Percentiles rank a stretch among this genome's conserved stretches.
Evolutionary conservation across 1,140 invertebrate genomes (phyloP).

Genomic region (Drosophila murphyi): DNA sequence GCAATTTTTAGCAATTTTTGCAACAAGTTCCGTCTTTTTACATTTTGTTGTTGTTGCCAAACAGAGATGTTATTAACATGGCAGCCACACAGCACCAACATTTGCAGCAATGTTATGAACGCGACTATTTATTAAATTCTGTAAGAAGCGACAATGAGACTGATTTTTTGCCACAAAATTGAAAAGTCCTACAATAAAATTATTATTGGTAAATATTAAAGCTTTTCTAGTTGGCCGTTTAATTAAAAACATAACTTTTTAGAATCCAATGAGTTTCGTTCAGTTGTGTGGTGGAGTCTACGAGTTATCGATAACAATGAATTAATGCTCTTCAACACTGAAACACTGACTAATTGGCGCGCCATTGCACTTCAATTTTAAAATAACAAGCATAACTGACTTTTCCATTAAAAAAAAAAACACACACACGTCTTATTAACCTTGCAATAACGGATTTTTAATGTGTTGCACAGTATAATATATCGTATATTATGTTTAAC

Average conservation of each 20-base stretch:
- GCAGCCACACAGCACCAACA: constrained; percentile 14
- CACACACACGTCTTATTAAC: constrained; percentile 2
- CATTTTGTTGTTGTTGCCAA: constrained; percentile 68
- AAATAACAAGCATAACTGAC: neutral
- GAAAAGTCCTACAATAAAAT: too few species aligned
- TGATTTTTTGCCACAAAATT: too few species aligned
- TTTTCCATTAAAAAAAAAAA: neutral
- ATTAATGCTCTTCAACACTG: neutral
- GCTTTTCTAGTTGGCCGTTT: too few species aligned
- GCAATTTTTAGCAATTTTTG: constrained; percentile 58
- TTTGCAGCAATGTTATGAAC: constrained; percentile 11
- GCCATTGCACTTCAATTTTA: neutral
- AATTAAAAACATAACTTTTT: too few species aligned
- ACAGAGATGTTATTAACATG: constrained; percentile 38
- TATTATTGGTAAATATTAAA: too few species aligned
- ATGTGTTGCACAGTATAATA: constrained; percentile 72
- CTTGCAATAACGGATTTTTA: constrained; percentile 75
- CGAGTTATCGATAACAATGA: neutral
- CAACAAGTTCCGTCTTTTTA: constrained; percentile 78
- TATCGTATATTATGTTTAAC: constrained; percentile 62
- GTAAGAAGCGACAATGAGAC: too few species aligned
- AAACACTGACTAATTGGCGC: neutral
- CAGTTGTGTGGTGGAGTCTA: neutral
- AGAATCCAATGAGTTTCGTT: neutral
- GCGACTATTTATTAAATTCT: neutral